phyloP scores from a whole-genome alignment of 2,888 invertebrate species.

The Drosophila cognata region DNA sequence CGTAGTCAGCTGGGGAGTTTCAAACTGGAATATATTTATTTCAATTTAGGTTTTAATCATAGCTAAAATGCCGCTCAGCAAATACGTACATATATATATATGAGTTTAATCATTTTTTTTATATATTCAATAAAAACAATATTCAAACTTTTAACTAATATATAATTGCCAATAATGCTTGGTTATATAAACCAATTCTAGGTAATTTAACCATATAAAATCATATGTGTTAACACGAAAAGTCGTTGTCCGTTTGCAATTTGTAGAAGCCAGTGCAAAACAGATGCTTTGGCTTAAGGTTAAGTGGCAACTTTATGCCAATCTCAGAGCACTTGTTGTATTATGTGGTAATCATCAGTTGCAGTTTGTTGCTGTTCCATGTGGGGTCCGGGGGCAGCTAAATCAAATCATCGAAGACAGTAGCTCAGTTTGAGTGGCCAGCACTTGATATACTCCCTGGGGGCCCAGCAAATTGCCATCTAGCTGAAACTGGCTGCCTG shows the following conservation, averaged over 20 bases:
- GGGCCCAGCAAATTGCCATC: constrained; percentile 71
- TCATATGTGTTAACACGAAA: not conserved
- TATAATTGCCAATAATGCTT: not conserved
- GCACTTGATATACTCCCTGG: constrained; percentile 55
- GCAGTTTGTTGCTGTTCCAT: constrained; percentile 17
- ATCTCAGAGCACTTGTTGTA: not conserved
- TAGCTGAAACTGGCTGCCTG: constrained; percentile 26
- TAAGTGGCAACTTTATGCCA: constrained; percentile 3
- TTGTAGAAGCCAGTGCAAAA: not conserved
- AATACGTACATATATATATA: not conserved
- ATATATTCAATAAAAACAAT: not conserved
- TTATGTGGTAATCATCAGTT: constrained; percentile 23
- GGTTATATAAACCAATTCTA: too few species aligned
- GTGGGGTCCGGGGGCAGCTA: constrained; percentile 24
- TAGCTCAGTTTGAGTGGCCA: constrained; percentile 60
- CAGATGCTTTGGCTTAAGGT: not conserved
- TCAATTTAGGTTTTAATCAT: not conserved
- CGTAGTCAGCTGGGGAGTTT: not conserved
- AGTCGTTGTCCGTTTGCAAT: not conserved
- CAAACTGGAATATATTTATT: not conserved
- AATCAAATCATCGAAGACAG: constrained; percentile 63
- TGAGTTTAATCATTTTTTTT: not conserved
- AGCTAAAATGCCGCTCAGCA: not conserved
- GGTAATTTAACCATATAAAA: not conserved
- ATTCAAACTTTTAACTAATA: not conserved